Percentiles rank a stretch among this genome's conserved stretches.
Evolutionary conservation across 2,113 vertebrate genomes (phyloP).

Genomic region (Tamias sibiricus): DNA sequence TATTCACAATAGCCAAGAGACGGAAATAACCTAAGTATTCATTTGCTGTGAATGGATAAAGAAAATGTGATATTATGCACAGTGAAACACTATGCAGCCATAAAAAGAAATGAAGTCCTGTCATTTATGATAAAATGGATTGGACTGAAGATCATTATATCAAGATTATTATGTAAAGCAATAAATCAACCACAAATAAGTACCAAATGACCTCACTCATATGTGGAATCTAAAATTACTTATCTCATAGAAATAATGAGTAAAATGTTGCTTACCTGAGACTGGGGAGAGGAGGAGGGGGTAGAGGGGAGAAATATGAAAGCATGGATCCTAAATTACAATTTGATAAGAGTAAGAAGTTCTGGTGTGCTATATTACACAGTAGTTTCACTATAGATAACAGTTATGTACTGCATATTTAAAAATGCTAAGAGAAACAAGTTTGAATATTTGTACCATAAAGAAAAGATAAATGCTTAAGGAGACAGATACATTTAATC

Average conservation of each 20-base stretch:
- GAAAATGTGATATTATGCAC: neutral
- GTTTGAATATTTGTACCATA: neutral
- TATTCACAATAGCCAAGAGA: neutral
- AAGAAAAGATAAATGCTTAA: neutral
- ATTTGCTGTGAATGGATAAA: neutral
- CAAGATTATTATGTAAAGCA: neutral
- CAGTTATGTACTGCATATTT: neutral
- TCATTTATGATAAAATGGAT: neutral
- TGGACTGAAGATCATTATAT: neutral
- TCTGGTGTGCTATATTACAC: neutral
- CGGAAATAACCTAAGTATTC: neutral
- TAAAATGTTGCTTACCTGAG: neutral
- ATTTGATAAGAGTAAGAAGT: neutral
- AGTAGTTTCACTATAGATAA: neutral
- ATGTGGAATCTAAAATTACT: neutral
- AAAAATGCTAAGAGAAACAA: neutral
- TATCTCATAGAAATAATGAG: neutral
- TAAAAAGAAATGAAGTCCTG: neutral
- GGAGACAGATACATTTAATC: neutral
- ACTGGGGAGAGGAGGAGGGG: neutral
- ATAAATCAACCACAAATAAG: neutral
- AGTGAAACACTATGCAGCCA: neutral
- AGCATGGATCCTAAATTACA: no score
- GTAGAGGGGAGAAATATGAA: no score
- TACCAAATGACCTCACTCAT: neutral